Conservation (phyloP, 2,113 vertebrate species). For the Piaya cayana region DNA sequence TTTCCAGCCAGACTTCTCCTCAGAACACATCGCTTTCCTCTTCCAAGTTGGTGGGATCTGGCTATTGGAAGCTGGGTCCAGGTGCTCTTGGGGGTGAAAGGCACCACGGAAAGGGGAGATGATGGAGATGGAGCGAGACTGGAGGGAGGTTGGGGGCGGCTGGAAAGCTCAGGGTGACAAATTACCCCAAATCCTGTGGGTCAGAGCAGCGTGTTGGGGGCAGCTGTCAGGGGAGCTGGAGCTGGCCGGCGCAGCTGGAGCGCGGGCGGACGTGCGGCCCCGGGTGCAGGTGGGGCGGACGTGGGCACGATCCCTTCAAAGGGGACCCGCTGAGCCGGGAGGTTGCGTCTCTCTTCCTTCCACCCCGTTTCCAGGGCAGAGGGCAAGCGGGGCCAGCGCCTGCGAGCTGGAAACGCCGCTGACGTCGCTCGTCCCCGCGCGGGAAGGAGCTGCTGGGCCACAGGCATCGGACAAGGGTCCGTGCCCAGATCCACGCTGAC, state of each 20-base stretch:
- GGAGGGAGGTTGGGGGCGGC: background rate
- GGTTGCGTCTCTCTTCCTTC: slow-evolving; percentile 31
- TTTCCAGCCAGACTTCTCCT: too few relatives aligned
- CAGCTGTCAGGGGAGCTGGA: accelerated
- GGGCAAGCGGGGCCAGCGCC: background rate
- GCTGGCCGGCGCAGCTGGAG: background rate
- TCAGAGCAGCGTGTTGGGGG: background rate
- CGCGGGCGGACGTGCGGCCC: accelerated
- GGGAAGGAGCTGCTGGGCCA: background rate
- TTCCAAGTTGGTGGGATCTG: accelerated
- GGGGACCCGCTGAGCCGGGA: background rate
- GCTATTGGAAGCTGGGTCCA: too few relatives aligned
- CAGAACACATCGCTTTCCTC: background rate
- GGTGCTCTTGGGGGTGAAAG: background rate
- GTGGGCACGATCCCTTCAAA: background rate
- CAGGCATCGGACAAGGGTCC: background rate
- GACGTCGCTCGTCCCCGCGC: background rate
- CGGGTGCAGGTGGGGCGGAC: background rate
- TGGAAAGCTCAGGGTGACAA: background rate
- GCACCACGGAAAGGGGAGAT: background rate
- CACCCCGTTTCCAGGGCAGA: slow-evolving; percentile 5
- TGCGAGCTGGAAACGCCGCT: background rate
- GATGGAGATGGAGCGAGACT: background rate
- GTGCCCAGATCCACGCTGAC: background rate
- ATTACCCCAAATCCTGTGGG: accelerated